phyloP scores from a whole-genome alignment of 2,113 vertebrate genomes.

The Rhegmatorhina hoffmannsi region DNA sequence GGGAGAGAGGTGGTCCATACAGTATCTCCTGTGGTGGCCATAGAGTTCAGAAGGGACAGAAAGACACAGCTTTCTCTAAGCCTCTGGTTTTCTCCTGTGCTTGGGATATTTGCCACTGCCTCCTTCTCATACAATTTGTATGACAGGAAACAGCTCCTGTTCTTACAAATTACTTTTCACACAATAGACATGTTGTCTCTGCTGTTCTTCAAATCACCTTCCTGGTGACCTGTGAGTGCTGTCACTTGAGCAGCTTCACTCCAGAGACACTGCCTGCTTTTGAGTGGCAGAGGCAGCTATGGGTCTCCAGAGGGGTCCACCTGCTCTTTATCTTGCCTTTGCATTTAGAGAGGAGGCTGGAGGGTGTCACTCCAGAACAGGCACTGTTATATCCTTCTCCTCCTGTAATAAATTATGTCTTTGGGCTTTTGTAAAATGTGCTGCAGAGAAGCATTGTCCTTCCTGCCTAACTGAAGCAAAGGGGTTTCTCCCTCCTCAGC shows the following conservation, averaged over 20 bases:
- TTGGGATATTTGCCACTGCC: neutral
- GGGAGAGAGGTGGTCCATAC: neutral
- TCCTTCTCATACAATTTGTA: neutral
- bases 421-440: neutral
- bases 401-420: neutral
- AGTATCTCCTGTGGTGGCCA: neutral
- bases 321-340: neutral
- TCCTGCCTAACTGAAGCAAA: neutral
- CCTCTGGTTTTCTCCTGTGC: neutral
- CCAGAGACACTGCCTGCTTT: neutral
- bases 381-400: neutral
- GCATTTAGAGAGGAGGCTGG: neutral
- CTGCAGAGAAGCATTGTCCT: neutral
- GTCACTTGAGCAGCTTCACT: neutral
- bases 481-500: neutral
- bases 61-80: neutral
- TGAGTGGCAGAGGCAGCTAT: neutral
- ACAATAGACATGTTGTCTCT: neutral
- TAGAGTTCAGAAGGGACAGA: neutral
- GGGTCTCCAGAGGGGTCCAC: accelerated
- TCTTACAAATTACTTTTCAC: neutral
- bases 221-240: neutral
- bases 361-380: neutral
- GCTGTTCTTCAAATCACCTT: neutral
- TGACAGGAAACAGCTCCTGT: neutral